Percentiles rank a stretch among this genome's conserved stretches.
Conservation (phyloP, 2,797 vertebrate species). For the Neoniphon sammara region DNA sequence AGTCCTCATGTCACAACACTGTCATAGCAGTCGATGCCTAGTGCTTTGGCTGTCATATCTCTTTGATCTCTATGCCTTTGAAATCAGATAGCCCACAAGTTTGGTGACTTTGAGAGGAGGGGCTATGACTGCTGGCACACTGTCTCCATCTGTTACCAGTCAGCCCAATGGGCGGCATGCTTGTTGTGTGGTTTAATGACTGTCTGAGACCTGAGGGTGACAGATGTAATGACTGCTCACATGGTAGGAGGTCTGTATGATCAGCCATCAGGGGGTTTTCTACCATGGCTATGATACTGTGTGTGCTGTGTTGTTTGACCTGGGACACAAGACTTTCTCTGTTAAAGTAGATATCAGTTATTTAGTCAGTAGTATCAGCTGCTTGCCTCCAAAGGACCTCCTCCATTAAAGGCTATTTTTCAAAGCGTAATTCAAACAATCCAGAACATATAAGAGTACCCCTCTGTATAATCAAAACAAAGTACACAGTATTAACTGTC, state of each 20-base stretch:
- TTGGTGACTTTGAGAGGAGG: constrained; percentile 27
- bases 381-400: background rate
- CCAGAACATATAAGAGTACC: no score
- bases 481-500: no score
- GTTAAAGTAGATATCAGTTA: constrained; percentile 10
- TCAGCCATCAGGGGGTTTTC: constrained; percentile 20
- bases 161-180: constrained; percentile 40
- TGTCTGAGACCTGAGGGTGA: constrained; percentile 37
- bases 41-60: background rate
- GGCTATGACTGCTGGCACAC: constrained; percentile 24
- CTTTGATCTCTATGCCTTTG: constrained; percentile 2
- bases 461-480: no score
- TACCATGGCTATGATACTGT: constrained; percentile 19
- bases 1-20: no score
- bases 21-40: background rate
- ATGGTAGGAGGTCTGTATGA: constrained; percentile 35
- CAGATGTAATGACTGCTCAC: constrained; percentile 48
- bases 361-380: background rate
- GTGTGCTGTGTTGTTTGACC: constrained; percentile 9
- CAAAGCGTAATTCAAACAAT: no score
- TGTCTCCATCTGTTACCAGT: constrained; percentile 55
- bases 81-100: constrained; percentile 23
- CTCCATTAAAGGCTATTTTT: no score
- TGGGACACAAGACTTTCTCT: background rate
- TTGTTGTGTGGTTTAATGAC: constrained; percentile 54